Evolutionary conservation across 2,113 vertebrate genomes (phyloP), one percentile per base, ranked within the genome.

Genomic region (Passer montanus): DNA sequence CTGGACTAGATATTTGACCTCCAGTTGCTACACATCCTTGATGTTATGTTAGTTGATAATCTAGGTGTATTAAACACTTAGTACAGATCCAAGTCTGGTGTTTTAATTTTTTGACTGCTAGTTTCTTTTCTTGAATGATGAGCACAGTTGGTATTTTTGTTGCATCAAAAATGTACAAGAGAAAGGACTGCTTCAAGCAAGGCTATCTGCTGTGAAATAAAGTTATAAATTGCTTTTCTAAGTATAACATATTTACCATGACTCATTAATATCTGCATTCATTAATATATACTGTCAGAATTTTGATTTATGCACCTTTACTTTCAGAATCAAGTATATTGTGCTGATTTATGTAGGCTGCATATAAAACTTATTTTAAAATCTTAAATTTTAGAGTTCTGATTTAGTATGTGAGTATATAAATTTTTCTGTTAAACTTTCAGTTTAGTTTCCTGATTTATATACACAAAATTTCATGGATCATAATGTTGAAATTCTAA

Each of bases 381-480:
- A 96, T 93, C 53, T 75, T 87, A 94, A 94, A 96, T 85, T 97
- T 97, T 69, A 96, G 95, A 94, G 75, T 90, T 92, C 55, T 95
- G 88, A 97, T 97, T 97, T 97, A 96, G 67, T 95, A 74, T 91
- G 70, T 93, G 92, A 96, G 84, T 97, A 92, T 90, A 96, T 97
- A 97, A 98, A 98, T 98, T 91, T 97, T 94, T 78, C 83, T 83
- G 80, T 96, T 96, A 97, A 97, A 96, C 30, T 97, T 97, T 67
- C 93, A 94, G 73, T 96, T 97, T 96, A 78, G 56, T 95, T 77
- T 80, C 46, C 15, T 96, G 88, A 98, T 98, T 97, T 96, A 98
- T 97, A 67, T 69, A 64, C n/a, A 72, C 43, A 82, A 92, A 79
- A 78, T 97, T 97, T 96, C 68, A 72, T 88, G 41, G 88, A 96